These are phyloP conservation scores for Callospermophilus lateralis DNA, from an alignment of 2,113 vertebrate genomes.

Conservation along the genomic window DNA sequence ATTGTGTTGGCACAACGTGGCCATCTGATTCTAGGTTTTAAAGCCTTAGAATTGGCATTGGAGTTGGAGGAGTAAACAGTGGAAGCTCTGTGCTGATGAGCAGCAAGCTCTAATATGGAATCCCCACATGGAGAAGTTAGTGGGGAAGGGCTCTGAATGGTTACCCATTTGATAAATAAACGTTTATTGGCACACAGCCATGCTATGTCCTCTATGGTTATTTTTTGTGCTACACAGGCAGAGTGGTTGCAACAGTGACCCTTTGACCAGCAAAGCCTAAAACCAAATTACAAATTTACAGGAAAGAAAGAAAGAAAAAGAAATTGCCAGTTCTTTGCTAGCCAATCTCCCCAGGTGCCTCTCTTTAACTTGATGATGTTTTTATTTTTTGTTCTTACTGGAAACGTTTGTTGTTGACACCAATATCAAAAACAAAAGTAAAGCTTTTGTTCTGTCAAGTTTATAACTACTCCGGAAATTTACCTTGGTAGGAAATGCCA, in stretches of 20 bases:
- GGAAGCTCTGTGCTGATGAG: too few species aligned
- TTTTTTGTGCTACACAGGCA: neutral
- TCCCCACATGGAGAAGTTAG: too few species aligned
- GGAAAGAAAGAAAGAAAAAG: neutral
- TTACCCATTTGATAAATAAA: neutral
- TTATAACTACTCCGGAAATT: neutral
- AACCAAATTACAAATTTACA: neutral
- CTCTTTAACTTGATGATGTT: slow-evolving; percentile 37
- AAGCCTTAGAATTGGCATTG: neutral
- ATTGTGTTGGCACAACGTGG: neutral
- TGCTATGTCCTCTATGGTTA: neutral
- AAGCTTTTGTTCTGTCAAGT: neutral
- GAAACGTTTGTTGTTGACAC: slow-evolving; percentile 2
- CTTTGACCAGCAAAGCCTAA: neutral
- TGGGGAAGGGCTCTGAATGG: neutral
- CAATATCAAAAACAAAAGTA: slow-evolving; percentile 13
- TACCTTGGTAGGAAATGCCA: slow-evolving; percentile 16
- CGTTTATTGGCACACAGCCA: neutral
- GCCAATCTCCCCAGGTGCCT: neutral
- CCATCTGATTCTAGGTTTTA: neutral
- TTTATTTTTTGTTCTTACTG: slow-evolving; percentile 53
- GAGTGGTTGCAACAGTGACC: neutral
- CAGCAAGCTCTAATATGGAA: neutral
- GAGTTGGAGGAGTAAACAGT: neutral
- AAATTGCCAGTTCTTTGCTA: fast-evolving